Percentiles rank a stretch among this genome's conserved stretches.
phyloP scores from a whole-genome alignment of 2,888 invertebrate genomes.

The Drosophila pullipes region DNA sequence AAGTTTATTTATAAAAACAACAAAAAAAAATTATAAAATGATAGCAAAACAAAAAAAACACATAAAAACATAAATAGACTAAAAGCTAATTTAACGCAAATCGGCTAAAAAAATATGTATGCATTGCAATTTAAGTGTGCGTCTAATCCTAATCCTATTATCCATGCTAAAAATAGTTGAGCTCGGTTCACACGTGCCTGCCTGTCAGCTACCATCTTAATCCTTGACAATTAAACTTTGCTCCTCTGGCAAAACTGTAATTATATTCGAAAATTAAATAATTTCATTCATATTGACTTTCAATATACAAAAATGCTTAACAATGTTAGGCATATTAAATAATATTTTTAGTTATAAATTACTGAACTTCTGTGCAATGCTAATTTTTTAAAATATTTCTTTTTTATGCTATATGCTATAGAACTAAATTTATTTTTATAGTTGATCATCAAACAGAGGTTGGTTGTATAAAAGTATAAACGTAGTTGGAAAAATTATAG shows the following conservation, averaged over 20 bases:
- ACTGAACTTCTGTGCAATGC: slow-evolving; percentile 5
- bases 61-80: slow-evolving; percentile 70
- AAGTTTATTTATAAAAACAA: slow-evolving; percentile 82
- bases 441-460: neutral
- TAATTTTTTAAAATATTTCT: neutral
- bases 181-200: slow-evolving; percentile 27
- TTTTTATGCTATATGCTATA: neutral
- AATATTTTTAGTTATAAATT: neutral
- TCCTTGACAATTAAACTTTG: slow-evolving; percentile 2
- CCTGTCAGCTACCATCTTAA: neutral
- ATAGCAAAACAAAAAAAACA: slow-evolving; percentile 46
- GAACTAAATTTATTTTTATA: neutral
- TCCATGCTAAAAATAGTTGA: slow-evolving; percentile 26
- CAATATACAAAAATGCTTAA: neutral
- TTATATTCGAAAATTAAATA: neutral
- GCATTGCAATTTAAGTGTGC: slow-evolving; percentile 61
- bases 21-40: slow-evolving; percentile 51
- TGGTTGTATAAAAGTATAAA: neutral
- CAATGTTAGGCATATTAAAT: neutral
- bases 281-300: neutral
- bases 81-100: slow-evolving; percentile 71
- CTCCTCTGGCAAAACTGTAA: neutral
- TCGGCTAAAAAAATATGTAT: slow-evolving; percentile 74
- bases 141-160: slow-evolving; percentile 46
- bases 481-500: neutral